phyloP scores from a whole-genome alignment of 2,888 invertebrate species.

The Phalangium opilio region DNA sequence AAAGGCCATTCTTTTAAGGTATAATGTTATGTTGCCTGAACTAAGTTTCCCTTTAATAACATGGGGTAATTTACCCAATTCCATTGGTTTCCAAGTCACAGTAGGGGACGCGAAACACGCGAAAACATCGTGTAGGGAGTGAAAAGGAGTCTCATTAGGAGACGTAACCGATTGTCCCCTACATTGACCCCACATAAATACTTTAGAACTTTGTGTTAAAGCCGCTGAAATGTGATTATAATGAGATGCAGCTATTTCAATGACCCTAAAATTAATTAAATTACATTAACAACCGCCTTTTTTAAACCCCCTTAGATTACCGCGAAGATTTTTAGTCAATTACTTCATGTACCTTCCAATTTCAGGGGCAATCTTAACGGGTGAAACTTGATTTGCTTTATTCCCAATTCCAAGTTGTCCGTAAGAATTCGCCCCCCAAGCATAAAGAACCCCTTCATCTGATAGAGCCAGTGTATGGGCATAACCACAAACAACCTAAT shows the following conservation, averaged over 20 bases:
- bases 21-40: too few relatives aligned
- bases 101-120: constrained; percentile 42
- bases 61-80: constrained; percentile 26
- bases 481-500: constrained; percentile 41
- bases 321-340: too few relatives aligned
- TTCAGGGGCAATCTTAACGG: constrained; percentile 34
- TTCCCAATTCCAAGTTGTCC: constrained; percentile 44
- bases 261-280: constrained; percentile 31
- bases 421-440: constrained; percentile 46
- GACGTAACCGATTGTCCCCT: constrained; percentile 37
- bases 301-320: too few relatives aligned
- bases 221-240: constrained; percentile 44
- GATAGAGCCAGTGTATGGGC: constrained; percentile 44
- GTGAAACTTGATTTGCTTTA: constrained; percentile 39
- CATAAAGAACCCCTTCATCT: constrained; percentile 42
- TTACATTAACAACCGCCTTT: neutral
- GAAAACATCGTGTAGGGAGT: constrained; percentile 42
- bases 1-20: too few relatives aligned
- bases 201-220: constrained; percentile 38
- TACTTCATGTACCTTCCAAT: constrained; percentile 39
- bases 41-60: too few relatives aligned
- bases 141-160: constrained; percentile 40
- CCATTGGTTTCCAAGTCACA: constrained; percentile 39
- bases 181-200: constrained; percentile 46
- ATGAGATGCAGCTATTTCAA: constrained; percentile 44